phyloP scores from a whole-genome alignment of 2,888 invertebrate genomes.

The Xanthia icteritia region DNA sequence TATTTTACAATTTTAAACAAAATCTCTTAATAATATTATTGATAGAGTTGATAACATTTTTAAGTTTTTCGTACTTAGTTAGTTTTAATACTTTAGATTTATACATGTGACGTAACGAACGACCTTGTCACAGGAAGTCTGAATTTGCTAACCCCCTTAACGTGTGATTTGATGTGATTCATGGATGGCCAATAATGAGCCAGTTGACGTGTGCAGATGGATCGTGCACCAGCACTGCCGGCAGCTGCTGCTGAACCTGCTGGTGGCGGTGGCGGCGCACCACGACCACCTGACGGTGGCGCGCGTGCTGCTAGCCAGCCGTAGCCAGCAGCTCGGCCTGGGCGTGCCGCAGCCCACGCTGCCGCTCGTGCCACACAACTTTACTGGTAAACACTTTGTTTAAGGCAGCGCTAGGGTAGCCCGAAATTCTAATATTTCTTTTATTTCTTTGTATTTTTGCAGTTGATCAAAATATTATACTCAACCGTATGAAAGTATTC shows the following conservation, averaged over 20 bases:
- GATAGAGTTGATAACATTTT: background rate
- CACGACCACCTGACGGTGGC: conserved; percentile 97
- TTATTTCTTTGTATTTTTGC: background rate
- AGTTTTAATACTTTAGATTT: background rate
- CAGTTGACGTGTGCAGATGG: conserved; percentile 86
- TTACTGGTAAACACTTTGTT: conserved; percentile 91
- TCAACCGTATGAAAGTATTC: background rate
- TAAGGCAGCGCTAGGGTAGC: background rate
- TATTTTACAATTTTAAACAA: background rate
- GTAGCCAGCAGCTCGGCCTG: conserved; percentile 94
- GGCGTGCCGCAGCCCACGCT: conserved; percentile 93
- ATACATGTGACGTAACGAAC: background rate
- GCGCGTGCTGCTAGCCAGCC: conserved; percentile 94
- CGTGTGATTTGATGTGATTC: background rate
- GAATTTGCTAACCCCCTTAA: background rate
- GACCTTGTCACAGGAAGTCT: background rate
- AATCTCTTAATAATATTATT: background rate
- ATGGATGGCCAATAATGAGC: background rate
- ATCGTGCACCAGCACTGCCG: conserved; percentile 99
- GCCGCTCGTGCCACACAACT: conserved; percentile 93
- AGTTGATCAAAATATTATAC: background rate
- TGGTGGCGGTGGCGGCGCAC: conserved; percentile 97
- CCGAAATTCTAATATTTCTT: too few relatives aligned
- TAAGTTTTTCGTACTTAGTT: background rate
- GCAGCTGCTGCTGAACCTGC: conserved; percentile 96